Conservation (phyloP, 1,140 invertebrate genomes). For the Aphelinus atriplicis region DNA sequence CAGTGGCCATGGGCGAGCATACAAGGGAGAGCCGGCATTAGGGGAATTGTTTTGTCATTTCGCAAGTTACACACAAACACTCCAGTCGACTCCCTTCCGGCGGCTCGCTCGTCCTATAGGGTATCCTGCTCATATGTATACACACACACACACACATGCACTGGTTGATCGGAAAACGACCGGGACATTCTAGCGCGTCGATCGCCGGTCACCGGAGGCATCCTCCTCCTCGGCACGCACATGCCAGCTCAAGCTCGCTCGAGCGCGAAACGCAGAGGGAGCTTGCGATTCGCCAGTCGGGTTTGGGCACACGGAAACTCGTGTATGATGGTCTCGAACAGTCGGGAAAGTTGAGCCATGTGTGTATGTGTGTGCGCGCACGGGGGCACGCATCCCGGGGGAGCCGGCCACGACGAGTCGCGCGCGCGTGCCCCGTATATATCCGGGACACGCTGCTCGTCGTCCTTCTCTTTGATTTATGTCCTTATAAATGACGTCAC, state of each 20-base stretch:
- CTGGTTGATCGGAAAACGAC: too few relatives aligned
- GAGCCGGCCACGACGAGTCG: conserved; percentile 44
- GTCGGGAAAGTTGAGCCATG: too few relatives aligned
- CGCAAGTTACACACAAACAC: conserved; percentile 33
- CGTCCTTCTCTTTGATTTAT: conserved; percentile 67
- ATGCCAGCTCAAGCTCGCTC: conserved; percentile 12
- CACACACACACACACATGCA: background rate
- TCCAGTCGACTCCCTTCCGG: background rate
- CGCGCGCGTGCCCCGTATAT: conserved; percentile 46
- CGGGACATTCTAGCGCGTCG: too few relatives aligned
- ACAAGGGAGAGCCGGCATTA: conserved; percentile 26
- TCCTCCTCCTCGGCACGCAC: conserved; percentile 19
- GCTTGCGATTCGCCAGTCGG: background rate
- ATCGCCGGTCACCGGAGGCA: too few relatives aligned
- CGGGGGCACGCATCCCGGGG: conserved; percentile 49
- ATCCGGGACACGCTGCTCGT: background rate
- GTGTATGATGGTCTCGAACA: too few relatives aligned
- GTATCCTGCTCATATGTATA: background rate
- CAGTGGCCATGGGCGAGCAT: conserved; percentile 16
- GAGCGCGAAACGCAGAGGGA: background rate
- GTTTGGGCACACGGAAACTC: too few relatives aligned
- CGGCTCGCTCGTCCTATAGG: too few relatives aligned
- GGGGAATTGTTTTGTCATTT: conserved; percentile 41
- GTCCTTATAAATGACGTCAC: conserved; percentile 68
- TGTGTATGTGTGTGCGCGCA: background rate